These are phyloP conservation scores for Vultur gryphus DNA, from an alignment of 2,797 vertebrate genomes.

Conservation along the genomic window DNA sequence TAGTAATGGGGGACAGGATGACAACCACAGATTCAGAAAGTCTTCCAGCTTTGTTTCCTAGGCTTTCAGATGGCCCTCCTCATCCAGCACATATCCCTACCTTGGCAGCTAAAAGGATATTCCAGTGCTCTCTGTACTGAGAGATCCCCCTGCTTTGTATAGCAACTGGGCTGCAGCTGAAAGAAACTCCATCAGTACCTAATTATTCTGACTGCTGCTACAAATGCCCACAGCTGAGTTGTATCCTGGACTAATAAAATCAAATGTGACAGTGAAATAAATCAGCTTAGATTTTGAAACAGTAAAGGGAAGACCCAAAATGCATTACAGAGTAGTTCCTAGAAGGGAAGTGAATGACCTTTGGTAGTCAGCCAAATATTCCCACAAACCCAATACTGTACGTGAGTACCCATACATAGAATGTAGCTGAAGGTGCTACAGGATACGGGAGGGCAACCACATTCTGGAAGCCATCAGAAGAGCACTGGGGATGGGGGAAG, in stretches of 20 bases:
- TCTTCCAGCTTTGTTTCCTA: neutral
- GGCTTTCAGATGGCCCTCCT: neutral
- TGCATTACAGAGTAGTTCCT: neutral
- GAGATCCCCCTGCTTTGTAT: neutral
- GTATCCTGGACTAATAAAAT: neutral
- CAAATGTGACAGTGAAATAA: neutral
- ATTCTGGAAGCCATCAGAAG: neutral
- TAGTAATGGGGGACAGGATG: neutral
- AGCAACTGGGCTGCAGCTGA: neutral
- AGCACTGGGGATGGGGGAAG: neutral
- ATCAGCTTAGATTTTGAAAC: neutral
- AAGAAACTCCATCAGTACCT: neutral
- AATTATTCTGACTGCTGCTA: neutral
- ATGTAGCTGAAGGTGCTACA: neutral
- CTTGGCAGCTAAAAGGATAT: neutral
- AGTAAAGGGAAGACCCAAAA: neutral
- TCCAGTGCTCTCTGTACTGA: neutral
- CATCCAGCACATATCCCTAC: neutral
- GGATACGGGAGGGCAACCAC: neutral
- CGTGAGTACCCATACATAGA: fast-evolving
- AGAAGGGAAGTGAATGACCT: neutral
- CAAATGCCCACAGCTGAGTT: neutral
- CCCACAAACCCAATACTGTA: neutral
- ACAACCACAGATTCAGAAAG: neutral
- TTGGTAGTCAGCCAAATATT: neutral